These are phyloP conservation scores for Brienomyrus longianalis DNA, from an alignment of 2,113 vertebrate genomes.

Conservation along the genomic window DNA sequence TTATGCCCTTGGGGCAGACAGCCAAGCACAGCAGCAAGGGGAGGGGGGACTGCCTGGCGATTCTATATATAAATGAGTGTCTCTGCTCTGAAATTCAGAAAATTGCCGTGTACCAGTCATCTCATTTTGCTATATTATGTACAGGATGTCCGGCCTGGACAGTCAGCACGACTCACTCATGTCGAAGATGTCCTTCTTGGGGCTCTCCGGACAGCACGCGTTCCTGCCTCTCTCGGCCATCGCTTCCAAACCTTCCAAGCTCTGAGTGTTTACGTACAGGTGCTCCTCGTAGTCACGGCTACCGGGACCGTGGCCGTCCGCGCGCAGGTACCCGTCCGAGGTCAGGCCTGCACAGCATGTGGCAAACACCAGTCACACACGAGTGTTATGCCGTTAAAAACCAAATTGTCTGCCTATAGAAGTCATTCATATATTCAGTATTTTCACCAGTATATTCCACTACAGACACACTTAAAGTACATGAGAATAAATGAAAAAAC, in stretches of 20 bases:
- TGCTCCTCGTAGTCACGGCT: conserved; percentile 83
- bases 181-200: conserved; percentile 90
- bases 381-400: not conserved
- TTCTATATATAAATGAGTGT: not conserved
- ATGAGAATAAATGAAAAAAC: not conserved
- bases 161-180: conserved; percentile 72
- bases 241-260: conserved; percentile 58
- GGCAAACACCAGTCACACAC: not conserved
- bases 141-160: not conserved
- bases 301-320: conserved; percentile 63
- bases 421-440: not conserved
- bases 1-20: not conserved
- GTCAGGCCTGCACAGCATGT: conserved; percentile 42
- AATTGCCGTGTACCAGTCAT: not conserved
- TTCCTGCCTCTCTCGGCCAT: conserved; percentile 33
- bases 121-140: not conserved
- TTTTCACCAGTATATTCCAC: not conserved
- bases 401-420: not conserved
- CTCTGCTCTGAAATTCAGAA: not conserved
- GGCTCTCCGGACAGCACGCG: conserved; percentile 62
- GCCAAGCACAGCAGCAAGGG: not conserved
- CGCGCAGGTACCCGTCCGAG: conserved; percentile 80
- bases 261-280: conserved; percentile 90
- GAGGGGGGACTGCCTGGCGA: not conserved
- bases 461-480: not conserved